These are phyloP conservation scores for Siphamia tubifer DNA, from an alignment of 2,113 vertebrate genomes.

Conservation along the genomic window DNA sequence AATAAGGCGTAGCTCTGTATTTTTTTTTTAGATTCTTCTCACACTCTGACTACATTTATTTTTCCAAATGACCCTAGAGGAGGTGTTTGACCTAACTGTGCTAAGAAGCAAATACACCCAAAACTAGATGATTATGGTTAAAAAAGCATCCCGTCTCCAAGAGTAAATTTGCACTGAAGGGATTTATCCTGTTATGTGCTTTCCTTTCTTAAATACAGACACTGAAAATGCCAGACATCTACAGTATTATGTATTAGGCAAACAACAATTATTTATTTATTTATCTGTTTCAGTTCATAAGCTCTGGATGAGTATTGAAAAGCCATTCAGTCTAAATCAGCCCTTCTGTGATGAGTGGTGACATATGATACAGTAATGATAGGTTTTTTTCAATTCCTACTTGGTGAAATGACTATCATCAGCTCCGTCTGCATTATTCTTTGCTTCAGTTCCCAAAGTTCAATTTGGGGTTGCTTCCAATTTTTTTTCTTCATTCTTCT, in stretches of 20 bases:
- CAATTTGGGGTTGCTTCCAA: background rate
- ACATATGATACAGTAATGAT: constrained; percentile 33
- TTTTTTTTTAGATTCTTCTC: background rate
- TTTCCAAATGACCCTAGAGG: background rate
- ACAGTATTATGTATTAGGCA: background rate
- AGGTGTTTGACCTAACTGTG: background rate
- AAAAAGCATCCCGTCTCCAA: constrained; percentile 9
- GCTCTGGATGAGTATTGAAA: constrained; percentile 3
- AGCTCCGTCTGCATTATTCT: background rate
- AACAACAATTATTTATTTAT: background rate
- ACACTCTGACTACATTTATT: background rate
- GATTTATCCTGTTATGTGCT: constrained; percentile 9
- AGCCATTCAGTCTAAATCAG: constrained; percentile 21
- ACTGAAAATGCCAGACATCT: background rate
- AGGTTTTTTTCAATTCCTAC: constrained; percentile 16
- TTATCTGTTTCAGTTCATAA: background rate
- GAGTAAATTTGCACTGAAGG: constrained; percentile 7
- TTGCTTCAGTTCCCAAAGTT: background rate
- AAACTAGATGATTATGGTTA: constrained; percentile 39
- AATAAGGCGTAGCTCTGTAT: background rate
- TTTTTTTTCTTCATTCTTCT: background rate
- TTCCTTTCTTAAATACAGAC: background rate
- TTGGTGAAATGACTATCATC: constrained; percentile 15
- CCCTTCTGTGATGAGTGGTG: background rate
- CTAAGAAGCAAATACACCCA: background rate